phyloP scores from a whole-genome alignment of 2,888 invertebrate species.

The Torymus texanus region DNA sequence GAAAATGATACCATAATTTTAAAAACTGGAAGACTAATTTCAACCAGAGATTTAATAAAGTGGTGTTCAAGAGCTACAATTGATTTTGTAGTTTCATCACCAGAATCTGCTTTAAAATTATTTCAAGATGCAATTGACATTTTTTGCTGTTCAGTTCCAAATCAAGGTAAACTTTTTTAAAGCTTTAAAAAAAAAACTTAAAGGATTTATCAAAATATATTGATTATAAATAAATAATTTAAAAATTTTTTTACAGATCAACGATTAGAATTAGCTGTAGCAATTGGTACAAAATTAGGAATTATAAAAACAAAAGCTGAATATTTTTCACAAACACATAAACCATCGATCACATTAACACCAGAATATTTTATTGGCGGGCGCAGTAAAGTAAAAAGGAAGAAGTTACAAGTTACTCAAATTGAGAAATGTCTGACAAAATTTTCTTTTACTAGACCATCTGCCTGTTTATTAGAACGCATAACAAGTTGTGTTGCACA shows the following conservation, averaged over 20 bases:
- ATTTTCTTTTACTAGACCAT: slow-evolving; percentile 89
- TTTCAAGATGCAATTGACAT: slow-evolving; percentile 94
- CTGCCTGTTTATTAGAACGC: slow-evolving; percentile 89
- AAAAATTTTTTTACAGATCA: slow-evolving; percentile 73
- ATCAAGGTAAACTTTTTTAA: slow-evolving; percentile 66
- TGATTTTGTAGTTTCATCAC: slow-evolving; percentile 85
- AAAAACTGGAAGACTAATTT: slow-evolving; percentile 81
- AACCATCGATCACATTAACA: slow-evolving; percentile 83
- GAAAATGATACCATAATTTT: slow-evolving; percentile 72
- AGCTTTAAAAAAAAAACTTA: slow-evolving; percentile 1
- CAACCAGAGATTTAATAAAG: slow-evolving; percentile 93
- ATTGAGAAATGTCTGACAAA: slow-evolving; percentile 75
- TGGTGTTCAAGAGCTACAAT: slow-evolving; percentile 89
- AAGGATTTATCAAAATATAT: neutral
- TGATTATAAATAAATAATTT: neutral
- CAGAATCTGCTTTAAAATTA: slow-evolving; percentile 82
- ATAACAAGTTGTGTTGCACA: slow-evolving; percentile 89
- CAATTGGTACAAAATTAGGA: slow-evolving; percentile 88
- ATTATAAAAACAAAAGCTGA: slow-evolving; percentile 88
- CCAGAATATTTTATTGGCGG: slow-evolving; percentile 82
- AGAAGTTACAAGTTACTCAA: slow-evolving; percentile 63
- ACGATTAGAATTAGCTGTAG: slow-evolving; percentile 82
- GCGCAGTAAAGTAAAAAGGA: slow-evolving; percentile 76
- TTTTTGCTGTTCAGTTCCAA: slow-evolving; percentile 88
- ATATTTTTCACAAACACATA: slow-evolving; percentile 86